Conservation (phyloP, 1,140 invertebrate species). For the Sycophaga agraensis region DNA sequence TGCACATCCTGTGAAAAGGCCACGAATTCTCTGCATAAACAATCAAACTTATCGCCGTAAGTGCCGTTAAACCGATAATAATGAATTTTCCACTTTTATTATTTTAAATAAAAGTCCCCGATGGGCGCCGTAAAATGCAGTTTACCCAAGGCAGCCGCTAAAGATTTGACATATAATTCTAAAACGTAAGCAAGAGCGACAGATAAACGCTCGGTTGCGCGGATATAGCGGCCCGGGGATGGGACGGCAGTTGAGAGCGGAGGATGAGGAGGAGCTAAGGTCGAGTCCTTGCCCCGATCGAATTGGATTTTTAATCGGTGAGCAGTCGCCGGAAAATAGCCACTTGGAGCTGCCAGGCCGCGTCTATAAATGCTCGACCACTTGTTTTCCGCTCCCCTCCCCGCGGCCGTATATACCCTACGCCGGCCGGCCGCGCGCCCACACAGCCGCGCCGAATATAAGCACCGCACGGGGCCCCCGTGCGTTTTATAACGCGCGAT, state of each 20-base stretch:
- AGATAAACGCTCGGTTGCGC: neutral
- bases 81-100: no score
- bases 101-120: no score
- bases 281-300: conserved; percentile 18
- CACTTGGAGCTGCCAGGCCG: conserved; percentile 47
- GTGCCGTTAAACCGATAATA: no score
- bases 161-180: no score
- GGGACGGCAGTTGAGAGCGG: neutral
- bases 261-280: neutral
- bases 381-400: conserved; percentile 34
- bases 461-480: no score
- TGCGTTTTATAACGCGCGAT: neutral
- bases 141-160: no score
- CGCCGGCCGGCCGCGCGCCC: no score
- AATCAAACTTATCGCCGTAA: no score
- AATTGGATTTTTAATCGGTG: conserved; percentile 58
- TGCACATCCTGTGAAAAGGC: no score
- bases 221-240: neutral
- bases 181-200: neutral
- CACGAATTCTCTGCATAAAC: no score
- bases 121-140: no score
- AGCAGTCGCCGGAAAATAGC: conserved; percentile 58
- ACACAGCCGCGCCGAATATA: no score
- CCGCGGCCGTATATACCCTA: neutral
- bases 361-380: conserved; percentile 47